phyloP scores from a whole-genome alignment of 1,140 invertebrate species.

The Chironomus striatipennis region DNA sequence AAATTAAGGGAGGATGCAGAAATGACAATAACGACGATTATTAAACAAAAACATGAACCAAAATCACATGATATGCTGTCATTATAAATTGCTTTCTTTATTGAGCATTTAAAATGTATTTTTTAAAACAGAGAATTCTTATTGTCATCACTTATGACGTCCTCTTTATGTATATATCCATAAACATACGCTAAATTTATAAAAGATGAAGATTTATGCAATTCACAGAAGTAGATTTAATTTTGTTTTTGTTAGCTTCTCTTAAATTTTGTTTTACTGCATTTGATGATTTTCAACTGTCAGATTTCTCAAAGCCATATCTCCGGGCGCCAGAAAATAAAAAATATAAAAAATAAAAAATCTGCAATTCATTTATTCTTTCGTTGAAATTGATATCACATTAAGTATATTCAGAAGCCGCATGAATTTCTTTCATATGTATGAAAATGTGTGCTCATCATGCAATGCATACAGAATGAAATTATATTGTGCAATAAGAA shows the following conservation, averaged over 20 bases:
- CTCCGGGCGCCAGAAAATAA: not conserved
- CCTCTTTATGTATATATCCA: no score
- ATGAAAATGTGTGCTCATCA: constrained; percentile 7
- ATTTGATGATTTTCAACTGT: not conserved
- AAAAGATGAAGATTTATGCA: no score
- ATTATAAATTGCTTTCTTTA: constrained; percentile 9
- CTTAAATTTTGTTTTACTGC: no score
- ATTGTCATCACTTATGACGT: not conserved
- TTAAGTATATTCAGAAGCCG: constrained; percentile 6
- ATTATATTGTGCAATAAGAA: no score
- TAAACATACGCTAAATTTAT: no score
- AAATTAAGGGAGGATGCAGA: not conserved
- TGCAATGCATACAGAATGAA: not conserved
- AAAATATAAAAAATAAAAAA: no score
- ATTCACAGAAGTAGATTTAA: not conserved
- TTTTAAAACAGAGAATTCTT: not conserved
- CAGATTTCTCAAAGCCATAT: constrained; percentile 8
- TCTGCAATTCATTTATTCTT: not conserved
- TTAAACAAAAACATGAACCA: not conserved
- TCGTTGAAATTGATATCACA: constrained; percentile 7
- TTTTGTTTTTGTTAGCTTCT: not conserved
- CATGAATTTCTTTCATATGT: constrained; percentile 6
- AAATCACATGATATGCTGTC: not conserved
- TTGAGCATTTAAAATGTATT: not conserved
- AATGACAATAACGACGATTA: not conserved